These are phyloP conservation scores for Oreortyx pictus DNA, from an alignment of 2,797 vertebrate species.

Conservation along the genomic window DNA sequence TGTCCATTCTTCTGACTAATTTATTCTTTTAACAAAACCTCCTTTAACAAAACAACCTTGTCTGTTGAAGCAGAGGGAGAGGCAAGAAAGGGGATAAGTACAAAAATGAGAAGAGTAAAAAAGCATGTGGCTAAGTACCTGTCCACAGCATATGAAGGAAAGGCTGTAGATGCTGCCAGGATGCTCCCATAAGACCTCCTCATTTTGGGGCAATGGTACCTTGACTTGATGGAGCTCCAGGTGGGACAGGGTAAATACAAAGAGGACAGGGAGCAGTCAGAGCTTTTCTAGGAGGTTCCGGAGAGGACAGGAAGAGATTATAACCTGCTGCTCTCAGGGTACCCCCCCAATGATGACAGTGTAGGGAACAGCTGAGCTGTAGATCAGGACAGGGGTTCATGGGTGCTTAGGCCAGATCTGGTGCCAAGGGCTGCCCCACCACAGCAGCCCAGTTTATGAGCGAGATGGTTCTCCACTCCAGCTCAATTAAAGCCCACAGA, in stretches of 20 bases:
- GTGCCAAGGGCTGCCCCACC: neutral
- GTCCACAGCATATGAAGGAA: neutral
- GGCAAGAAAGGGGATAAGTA: neutral
- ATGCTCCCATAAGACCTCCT: neutral
- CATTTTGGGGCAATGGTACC: neutral
- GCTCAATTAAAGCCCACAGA: neutral
- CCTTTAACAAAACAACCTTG: neutral
- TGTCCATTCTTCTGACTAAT: neutral
- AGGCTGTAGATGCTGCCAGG: neutral
- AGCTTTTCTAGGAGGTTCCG: neutral
- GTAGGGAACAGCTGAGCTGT: neutral
- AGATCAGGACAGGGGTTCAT: neutral
- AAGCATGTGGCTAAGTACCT: neutral
- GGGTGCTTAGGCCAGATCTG: neutral
- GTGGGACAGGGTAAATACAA: neutral
- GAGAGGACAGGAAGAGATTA: neutral
- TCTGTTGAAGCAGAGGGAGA: neutral
- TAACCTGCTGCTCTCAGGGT: neutral
- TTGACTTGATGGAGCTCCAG: neutral
- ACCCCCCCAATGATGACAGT: neutral
- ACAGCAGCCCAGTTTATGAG: rapidly evolving
- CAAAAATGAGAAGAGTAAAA: neutral
- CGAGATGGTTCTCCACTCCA: neutral
- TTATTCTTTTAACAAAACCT: constrained; percentile 6
- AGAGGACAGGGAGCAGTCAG: neutral